Evolutionary conservation across 92 coral and sea anemone species (phyloP).

Genomic region (Paragorgia papillata): DNA sequence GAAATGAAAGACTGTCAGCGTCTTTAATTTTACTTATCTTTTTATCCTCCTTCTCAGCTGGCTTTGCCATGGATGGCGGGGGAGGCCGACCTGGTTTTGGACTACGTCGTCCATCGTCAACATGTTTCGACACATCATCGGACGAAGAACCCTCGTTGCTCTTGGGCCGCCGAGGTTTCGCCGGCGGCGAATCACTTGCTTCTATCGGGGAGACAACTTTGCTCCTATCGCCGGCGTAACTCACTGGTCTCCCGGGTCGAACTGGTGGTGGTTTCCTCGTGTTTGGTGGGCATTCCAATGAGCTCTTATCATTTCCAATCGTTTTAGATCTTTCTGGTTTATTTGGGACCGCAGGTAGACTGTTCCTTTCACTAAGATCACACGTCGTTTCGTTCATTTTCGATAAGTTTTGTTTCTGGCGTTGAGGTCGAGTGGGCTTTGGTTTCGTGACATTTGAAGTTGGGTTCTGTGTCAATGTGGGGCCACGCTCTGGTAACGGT

Average conservation of each 20-base stretch:
- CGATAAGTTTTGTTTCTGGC: not conserved
- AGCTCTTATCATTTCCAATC: not conserved
- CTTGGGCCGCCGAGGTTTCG: not conserved
- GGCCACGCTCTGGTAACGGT: not conserved
- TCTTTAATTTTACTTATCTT: not conserved
- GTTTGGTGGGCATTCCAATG: not conserved
- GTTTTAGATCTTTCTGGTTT: not conserved
- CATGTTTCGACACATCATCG: not conserved
- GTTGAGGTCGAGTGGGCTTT: not conserved
- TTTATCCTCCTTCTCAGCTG: slow-evolving; percentile 1
- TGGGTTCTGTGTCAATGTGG: not conserved
- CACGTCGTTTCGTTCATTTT: not conserved
- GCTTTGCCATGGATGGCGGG: not conserved
- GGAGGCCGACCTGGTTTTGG: slow-evolving; percentile 1
- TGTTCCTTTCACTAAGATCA: not conserved
- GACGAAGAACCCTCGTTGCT: not conserved
- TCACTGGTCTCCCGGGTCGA: not conserved
- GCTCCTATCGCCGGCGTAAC: not conserved
- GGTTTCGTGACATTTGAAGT: not conserved
- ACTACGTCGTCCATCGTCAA: not conserved
- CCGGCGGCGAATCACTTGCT: not conserved
- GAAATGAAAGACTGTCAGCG: not conserved
- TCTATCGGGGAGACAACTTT: not conserved
- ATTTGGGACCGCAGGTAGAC: not conserved
- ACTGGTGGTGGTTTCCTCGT: not conserved